These are phyloP conservation scores for Basileuterus tristriatus DNA, from an alignment of 2,797 vertebrate genomes.

Conservation along the genomic window DNA sequence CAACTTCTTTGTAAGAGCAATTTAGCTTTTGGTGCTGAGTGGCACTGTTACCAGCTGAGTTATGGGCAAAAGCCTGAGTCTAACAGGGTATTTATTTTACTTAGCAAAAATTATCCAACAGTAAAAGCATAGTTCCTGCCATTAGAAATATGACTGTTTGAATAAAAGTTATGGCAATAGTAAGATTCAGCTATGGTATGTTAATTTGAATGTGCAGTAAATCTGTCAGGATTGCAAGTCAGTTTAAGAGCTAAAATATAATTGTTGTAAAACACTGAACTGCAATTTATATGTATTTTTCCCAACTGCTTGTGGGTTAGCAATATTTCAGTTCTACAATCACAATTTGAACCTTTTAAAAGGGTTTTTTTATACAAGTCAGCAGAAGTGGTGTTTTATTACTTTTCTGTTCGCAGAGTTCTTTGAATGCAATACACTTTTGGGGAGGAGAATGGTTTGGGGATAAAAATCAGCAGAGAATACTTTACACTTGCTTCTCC, in stretches of 20 bases:
- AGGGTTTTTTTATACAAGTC: not conserved
- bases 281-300: slow-evolving; percentile 49
- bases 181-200: slow-evolving; percentile 40
- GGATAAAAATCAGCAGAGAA: slow-evolving; percentile 17
- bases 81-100: slow-evolving; percentile 41
- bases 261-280: slow-evolving; percentile 46
- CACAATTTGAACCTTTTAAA: slow-evolving; percentile 33
- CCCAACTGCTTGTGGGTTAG: not conserved
- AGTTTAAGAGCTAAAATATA: slow-evolving; percentile 43
- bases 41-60: not conserved
- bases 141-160: slow-evolving; percentile 37
- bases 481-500: not conserved
- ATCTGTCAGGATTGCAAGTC: slow-evolving; percentile 20
- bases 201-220: slow-evolving; percentile 57
- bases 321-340: slow-evolving; percentile 46
- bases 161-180: slow-evolving; percentile 51
- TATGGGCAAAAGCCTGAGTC: not conserved
- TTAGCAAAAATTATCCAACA: slow-evolving; percentile 44
- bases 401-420: slow-evolving; percentile 14
- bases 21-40: not conserved
- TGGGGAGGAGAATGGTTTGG: not conserved
- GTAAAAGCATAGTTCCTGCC: slow-evolving; percentile 48
- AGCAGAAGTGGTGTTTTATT: slow-evolving; percentile 10
- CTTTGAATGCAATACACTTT: not conserved
- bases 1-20: not conserved